phyloP scores from a whole-genome alignment of 2,113 vertebrate genomes.

The Rhizomys pruinosus region DNA sequence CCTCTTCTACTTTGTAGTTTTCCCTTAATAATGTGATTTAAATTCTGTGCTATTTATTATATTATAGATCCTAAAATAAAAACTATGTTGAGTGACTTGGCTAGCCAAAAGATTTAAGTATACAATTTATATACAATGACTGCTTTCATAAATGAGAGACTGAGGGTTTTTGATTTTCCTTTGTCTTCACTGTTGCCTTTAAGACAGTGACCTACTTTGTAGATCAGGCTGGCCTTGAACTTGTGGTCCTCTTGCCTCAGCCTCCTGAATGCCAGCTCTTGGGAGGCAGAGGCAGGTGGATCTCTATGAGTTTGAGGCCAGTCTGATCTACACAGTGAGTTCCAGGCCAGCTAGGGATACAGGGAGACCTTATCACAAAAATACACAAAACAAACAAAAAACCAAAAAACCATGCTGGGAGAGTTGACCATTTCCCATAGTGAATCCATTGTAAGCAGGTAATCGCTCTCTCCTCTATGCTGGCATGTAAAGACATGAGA shows the following conservation, averaged over 20 bases:
- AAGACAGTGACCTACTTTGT: not conserved
- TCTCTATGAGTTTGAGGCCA: too few relatives aligned
- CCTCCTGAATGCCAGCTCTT: not conserved
- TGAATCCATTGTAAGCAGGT: not conserved
- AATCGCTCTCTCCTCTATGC: not conserved
- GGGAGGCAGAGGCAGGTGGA: too few relatives aligned
- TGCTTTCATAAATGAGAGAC: not conserved
- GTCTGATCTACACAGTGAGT: too few relatives aligned
- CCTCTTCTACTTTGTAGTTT: not conserved
- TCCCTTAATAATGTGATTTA: not conserved
- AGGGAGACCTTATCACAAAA: too few relatives aligned
- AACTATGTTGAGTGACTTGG: not conserved
- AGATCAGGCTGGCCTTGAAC: not conserved
- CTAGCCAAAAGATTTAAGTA: not conserved
- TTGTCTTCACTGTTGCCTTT: not conserved
- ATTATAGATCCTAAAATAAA: constrained; percentile 6
- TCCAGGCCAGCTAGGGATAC: too few relatives aligned
- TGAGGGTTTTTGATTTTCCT: not conserved
- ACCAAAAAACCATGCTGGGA: not conserved
- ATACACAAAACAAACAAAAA: too few relatives aligned
- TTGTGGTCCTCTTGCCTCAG: not conserved
- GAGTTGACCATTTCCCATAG: not conserved
- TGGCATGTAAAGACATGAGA: not conserved
- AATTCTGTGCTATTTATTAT: not conserved
- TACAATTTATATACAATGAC: not conserved